A percentile compares a stretch with the other conserved stretches of the same genome.
These are phyloP conservation scores for Tetraneura akinire DNA, from an alignment of 1,140 invertebrate genomes.

Conservation along the genomic window DNA sequence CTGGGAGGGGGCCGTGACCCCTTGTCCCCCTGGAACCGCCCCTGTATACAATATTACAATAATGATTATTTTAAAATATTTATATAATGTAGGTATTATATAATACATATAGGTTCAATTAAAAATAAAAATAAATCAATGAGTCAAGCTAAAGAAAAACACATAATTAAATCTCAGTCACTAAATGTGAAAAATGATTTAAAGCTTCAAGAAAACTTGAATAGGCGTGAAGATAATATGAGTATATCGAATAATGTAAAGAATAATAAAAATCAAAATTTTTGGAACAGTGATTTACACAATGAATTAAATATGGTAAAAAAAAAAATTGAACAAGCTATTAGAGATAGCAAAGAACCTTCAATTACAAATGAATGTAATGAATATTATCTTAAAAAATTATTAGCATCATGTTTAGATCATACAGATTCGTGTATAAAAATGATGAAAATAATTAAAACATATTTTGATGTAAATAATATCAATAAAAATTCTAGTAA, in stretches of 20 bases:
- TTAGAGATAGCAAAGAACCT: conserved; percentile 4
- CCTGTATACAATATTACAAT: too few species aligned
- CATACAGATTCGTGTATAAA: not conserved
- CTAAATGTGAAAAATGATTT: not conserved
- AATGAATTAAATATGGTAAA: not conserved
- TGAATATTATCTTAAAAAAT: not conserved
- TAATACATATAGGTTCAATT: not conserved
- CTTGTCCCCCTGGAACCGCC: too few species aligned
- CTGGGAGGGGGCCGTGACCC: too few species aligned
- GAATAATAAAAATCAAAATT: not conserved
- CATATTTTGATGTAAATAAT: not conserved
- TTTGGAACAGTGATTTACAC: not conserved
- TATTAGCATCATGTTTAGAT: conserved; percentile 1
- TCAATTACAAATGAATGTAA: not conserved
- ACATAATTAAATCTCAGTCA: not conserved
- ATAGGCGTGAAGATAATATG: not conserved
- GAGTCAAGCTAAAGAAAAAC: not conserved
- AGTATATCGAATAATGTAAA: not conserved
- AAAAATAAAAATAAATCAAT: not conserved
- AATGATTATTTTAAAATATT: not conserved
- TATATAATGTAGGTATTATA: too few species aligned
- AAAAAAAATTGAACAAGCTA: conserved; percentile 5
- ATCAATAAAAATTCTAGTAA: not conserved
- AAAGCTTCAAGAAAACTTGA: not conserved
- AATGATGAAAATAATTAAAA: conserved; percentile 12